Conservation (phyloP, 2,113 vertebrate genomes). For the Silurus meridionalis region DNA sequence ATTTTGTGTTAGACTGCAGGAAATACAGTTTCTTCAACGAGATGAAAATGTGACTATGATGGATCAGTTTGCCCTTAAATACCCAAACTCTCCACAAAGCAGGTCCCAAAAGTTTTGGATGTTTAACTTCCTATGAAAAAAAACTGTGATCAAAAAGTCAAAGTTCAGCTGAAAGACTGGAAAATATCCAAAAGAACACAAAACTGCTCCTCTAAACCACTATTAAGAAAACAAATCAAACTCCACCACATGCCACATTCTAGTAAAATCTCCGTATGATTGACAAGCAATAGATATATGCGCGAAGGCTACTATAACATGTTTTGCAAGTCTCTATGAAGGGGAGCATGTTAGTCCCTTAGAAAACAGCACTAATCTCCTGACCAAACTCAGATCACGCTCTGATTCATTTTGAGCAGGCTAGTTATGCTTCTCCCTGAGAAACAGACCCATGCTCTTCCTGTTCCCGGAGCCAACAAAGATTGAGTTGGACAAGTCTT, state of each 20-base stretch:
- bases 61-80: conserved; percentile 58
- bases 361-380: conserved; percentile 65
- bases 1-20: conserved; percentile 8
- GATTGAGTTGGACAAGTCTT: conserved; percentile 47
- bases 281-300: conserved; percentile 23
- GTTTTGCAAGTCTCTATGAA: conserved; percentile 14
- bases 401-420: conserved; percentile 62
- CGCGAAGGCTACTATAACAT: conserved; percentile 21
- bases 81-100: conserved; percentile 63
- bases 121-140: conserved; percentile 41
- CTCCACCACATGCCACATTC: not conserved
- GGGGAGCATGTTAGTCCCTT: conserved; percentile 50
- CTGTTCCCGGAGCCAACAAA: conserved; percentile 41
- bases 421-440: conserved; percentile 52
- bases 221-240: not conserved
- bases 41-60: conserved; percentile 64
- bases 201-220: not conserved
- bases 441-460: conserved; percentile 49
- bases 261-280: conserved; percentile 16
- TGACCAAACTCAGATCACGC: conserved; percentile 66
- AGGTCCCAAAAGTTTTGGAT: conserved; percentile 34
- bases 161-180: conserved; percentile 23
- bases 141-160: conserved; percentile 32
- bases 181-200: not conserved
- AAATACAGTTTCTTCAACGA: conserved; percentile 54